Base-by-base conservation (phyloP, 2,113 vertebrate genomes). In the Ameiurus melas region DNA sequence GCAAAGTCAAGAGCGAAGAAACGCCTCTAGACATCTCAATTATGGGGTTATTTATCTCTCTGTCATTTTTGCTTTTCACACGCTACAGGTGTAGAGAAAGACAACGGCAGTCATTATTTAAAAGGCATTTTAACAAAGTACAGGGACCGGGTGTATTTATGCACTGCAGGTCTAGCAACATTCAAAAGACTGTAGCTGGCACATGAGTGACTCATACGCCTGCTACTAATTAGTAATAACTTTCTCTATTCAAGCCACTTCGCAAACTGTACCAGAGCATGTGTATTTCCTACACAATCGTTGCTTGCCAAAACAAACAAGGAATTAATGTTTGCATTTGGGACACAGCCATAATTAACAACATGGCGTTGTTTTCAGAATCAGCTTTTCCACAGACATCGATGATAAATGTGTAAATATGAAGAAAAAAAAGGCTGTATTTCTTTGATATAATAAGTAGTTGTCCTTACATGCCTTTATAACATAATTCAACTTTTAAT, bases 1-100 rank as follows among this genome's bases (percentile, higher is more conserved):
- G 93, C 33, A 16, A 39, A 92, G 91, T 93, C 94, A 92, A 93
- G 91, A 92, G 62, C 3, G 58, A 86, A 87, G 87, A 92, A 91
- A 85, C 62, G 93, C 94, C 92, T 94, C 92, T 89, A 94, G 95
- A 93, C 94, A 92, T 92, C 86, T 90, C 89, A 94, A 95, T 95
- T 95, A 94, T 88, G 92, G 89, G 87, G 93, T 93, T 93, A 94
- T 95, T 95, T 94, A 80, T 91, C 90, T 89, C 86, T 87, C 85
- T 82, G 53, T n/a, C 82, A 43, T 79, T 36, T 58, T 58, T 60
- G n/a, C 13, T 22, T 60, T 58, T 36, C 39, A 36, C 13, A 12
- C 1, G 3, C 10, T 79, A 43, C 47, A 58, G n/a, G 51, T 55
- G 51, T 60, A 51, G 30, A 9, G 7, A 51, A 33, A 30, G 43